Evolutionary conservation across 2,113 vertebrate species (phyloP).

Genomic region (Mastomys natalensis): DNA sequence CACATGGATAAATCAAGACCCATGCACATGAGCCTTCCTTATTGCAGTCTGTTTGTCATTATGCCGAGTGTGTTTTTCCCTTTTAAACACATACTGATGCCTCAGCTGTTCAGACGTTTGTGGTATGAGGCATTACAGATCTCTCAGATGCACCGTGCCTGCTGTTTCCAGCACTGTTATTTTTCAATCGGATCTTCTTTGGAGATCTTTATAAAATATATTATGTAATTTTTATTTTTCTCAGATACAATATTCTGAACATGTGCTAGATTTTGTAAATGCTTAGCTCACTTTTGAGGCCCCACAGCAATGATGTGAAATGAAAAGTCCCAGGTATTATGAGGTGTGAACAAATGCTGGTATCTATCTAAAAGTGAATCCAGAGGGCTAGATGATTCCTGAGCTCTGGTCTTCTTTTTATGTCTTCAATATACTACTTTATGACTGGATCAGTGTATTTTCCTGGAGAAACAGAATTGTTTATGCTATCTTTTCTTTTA

Average conservation of each 20-base stretch:
- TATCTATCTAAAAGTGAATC: background rate
- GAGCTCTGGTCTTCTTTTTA: background rate
- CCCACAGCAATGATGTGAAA: background rate
- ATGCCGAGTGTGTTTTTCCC: background rate
- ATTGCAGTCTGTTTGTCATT: background rate
- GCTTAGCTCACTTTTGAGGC: background rate
- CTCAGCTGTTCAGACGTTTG: background rate
- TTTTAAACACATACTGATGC: constrained; percentile 31
- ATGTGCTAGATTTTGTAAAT: background rate
- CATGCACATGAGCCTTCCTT: background rate
- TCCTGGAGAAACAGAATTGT: background rate
- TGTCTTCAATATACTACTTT: background rate
- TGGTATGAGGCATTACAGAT: background rate
- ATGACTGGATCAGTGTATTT: background rate
- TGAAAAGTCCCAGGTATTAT: background rate
- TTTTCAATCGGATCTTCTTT: constrained; percentile 18
- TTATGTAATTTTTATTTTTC: constrained; percentile 41
- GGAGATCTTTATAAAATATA: constrained; percentile 20
- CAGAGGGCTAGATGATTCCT: background rate
- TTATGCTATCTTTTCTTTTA: background rate
- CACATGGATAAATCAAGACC: background rate
- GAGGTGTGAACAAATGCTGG: background rate
- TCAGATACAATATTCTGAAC: background rate
- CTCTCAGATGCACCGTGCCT: background rate
- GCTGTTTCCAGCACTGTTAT: background rate